phyloP scores from a whole-genome alignment of 2,113 vertebrate species.

The Saccopteryx leptura region DNA sequence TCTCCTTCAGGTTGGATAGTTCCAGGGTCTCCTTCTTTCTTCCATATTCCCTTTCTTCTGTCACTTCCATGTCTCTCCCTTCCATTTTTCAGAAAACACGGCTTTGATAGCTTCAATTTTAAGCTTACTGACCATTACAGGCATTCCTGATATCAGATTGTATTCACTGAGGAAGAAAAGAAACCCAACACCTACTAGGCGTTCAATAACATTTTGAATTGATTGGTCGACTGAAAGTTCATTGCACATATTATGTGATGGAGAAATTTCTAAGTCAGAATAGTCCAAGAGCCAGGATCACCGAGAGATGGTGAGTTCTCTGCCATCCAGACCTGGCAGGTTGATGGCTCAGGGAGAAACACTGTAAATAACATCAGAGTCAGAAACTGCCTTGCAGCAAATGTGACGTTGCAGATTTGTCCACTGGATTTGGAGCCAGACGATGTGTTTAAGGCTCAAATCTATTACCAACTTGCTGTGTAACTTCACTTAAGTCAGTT shows the following conservation, averaged over 20 bases:
- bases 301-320: neutral
- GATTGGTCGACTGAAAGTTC: neutral
- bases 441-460: neutral
- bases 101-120: neutral
- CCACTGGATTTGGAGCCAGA: neutral
- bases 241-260: neutral
- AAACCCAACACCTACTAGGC: neutral
- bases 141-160: fast-evolving
- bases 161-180: neutral
- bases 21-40: neutral
- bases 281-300: neutral
- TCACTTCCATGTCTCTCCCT: fast-evolving
- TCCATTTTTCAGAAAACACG: neutral
- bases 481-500: neutral
- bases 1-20: too few relatives aligned
- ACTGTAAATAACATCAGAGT: neutral
- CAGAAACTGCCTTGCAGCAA: neutral
- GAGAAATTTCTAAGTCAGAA: neutral
- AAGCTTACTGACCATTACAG: neutral
- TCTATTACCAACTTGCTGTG: neutral
- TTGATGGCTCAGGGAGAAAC: neutral
- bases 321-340: neutral
- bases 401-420: neutral
- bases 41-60: neutral
- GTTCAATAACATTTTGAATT: neutral